These are phyloP conservation scores for Drosophila formosana DNA, from an alignment of 2,888 invertebrate genomes.

Conservation along the genomic window DNA sequence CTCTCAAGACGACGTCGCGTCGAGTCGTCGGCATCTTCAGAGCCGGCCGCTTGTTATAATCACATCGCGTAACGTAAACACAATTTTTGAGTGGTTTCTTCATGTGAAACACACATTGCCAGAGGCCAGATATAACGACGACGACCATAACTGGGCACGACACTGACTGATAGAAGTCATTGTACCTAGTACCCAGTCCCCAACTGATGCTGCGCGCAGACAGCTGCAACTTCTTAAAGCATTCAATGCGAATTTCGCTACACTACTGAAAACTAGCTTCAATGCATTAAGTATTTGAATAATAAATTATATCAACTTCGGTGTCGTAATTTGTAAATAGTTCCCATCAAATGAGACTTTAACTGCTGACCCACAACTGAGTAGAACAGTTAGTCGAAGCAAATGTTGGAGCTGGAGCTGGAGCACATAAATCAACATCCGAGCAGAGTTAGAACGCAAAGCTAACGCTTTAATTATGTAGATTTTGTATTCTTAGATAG, in stretches of 20 bases:
- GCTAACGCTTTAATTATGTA: conserved; percentile 3
- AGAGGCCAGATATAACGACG: conserved; percentile 20
- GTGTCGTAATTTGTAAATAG: not conserved
- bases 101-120: conserved; percentile 68
- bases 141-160: conserved; percentile 24
- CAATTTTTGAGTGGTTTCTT: conserved; percentile 73
- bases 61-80: conserved; percentile 77
- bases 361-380: conserved; percentile 1
- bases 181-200: conserved; percentile 31
- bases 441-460: not conserved
- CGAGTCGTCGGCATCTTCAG: conserved; percentile 52
- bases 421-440: not conserved
- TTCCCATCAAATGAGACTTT: not conserved
- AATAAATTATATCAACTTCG: not conserved
- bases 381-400: conserved; percentile 6
- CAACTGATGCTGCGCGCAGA: not conserved
- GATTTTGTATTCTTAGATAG: not conserved
- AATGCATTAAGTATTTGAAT: not conserved
- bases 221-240: not conserved
- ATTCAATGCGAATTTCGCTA: not conserved
- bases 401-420: no score
- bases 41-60: conserved; percentile 69
- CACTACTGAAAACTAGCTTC: not conserved
- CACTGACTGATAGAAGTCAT: conserved; percentile 51
- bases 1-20: conserved; percentile 24